Base-by-base conservation (phyloP, 1,140 invertebrate species). In the Apis cerana region DNA sequence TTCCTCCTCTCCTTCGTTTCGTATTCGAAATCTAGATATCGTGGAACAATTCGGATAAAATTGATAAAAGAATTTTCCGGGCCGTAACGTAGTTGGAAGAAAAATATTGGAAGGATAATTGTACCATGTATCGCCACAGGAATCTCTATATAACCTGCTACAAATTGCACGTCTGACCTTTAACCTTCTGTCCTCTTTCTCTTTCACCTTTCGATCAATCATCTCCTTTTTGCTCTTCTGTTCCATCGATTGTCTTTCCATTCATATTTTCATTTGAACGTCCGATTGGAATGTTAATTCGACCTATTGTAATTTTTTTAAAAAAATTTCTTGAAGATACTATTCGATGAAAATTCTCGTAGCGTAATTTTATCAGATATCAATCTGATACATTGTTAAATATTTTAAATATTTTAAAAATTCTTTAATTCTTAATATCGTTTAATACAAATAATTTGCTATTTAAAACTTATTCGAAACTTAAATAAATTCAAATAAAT, bases 141-240 rank as follows among this genome's bases (percentile, higher is more conserved):
- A 72, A 65, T 70, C 65, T 81, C 65, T 79, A 64, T 75, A 67
- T 85, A 86, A 89, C 82, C 88, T 64, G 67, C 19, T 61, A 82
- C 54, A 70, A 86, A 79, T 85, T 87, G 85, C 56, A 84, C 83
- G 65, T 62, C 56, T 76, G 75, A 90, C 87, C 89, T 90, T 87
- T 87, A 79, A 85, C 79, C 83, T 89, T 87, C 71, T 50, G 1
- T 54, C 69, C 74, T 61, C 23, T 54, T 69, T 76, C 43, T 67
- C 72, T 58, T 61, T 54, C 23, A 33, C 21, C 48, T 54, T 65
- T 23, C 23, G 10, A 50, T 72, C 43, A 43, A 4, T 69, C 52
- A n/a, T 11, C 8, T 59, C 11, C 13, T 23, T 82, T 23, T 62
- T 27, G 11, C 33, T 71, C 23, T 43, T 33, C 33, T 7, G 4